Conservation (phyloP, 1,140 invertebrate species). For the roundworm (Caenorhabditis elegans) region DNA sequence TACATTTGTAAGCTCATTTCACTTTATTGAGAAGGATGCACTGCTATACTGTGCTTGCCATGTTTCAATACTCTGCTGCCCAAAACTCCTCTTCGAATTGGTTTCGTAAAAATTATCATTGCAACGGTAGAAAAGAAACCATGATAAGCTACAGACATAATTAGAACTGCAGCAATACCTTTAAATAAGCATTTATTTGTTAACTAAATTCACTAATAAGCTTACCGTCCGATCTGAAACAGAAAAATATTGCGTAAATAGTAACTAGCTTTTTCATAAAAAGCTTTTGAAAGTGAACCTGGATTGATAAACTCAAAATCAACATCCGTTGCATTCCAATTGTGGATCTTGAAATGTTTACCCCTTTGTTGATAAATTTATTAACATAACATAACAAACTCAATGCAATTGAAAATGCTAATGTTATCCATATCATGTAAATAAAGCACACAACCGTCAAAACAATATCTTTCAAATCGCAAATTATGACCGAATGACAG, state of each 20-base stretch:
- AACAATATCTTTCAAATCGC: not conserved
- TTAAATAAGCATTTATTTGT: not conserved
- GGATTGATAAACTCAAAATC: not conserved
- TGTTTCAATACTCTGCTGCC: no score
- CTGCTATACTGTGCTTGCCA: no score
- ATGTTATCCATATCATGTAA: not conserved
- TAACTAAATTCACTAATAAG: no score
- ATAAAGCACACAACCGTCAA: not conserved
- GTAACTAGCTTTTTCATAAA: not conserved
- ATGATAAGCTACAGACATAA: not conserved
- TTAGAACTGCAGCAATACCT: not conserved
- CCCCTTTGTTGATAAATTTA: not conserved
- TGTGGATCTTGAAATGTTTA: not conserved
- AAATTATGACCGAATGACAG: not conserved
- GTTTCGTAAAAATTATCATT: not conserved
- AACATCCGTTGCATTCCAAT: not conserved
- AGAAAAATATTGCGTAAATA: not conserved
- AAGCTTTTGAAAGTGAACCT: not conserved
- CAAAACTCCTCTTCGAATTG: no score
- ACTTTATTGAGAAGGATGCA: no score
- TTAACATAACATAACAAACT: not conserved
- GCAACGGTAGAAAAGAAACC: not conserved
- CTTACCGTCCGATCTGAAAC: not conserved
- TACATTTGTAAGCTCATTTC: no score
- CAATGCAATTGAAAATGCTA: not conserved